A percentile compares a stretch with the other conserved stretches of the same genome.
Conservation (phyloP, 2,113 vertebrate species). For the Petrocephalus microphthalmus region DNA sequence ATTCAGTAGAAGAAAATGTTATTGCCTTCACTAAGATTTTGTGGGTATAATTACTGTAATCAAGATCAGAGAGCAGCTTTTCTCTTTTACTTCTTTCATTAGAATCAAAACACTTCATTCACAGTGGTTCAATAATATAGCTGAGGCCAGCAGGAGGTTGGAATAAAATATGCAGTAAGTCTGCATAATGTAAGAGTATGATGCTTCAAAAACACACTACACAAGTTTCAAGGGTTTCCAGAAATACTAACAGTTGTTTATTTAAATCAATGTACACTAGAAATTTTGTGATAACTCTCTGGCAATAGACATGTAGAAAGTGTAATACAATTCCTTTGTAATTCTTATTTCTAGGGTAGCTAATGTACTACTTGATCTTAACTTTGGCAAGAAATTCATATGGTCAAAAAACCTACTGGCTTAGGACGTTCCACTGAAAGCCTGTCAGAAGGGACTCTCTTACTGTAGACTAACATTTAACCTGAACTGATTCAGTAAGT, state of each 20-base stretch:
- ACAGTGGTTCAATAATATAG: slow-evolving; percentile 8
- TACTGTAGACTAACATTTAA: neutral
- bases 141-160: neutral
- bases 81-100: neutral
- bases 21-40: neutral
- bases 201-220: neutral
- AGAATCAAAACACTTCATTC: neutral
- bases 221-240: neutral
- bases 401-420: neutral
- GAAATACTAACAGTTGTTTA: neutral
- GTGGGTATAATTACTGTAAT: slow-evolving; percentile 16
- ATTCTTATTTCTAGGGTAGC: neutral
- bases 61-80: slow-evolving; percentile 7
- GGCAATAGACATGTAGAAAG: neutral
- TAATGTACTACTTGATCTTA: neutral
- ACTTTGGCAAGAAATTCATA: neutral
- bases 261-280: neutral
- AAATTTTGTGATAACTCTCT: neutral
- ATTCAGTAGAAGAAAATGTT: neutral
- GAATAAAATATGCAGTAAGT: neutral
- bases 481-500: neutral
- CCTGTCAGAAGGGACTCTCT: neutral
- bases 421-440: neutral
- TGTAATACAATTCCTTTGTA: neutral
- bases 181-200: no score